phyloP scores from a whole-genome alignment of 2,113 vertebrate species.

The Ornithorhynchus anatinus region DNA sequence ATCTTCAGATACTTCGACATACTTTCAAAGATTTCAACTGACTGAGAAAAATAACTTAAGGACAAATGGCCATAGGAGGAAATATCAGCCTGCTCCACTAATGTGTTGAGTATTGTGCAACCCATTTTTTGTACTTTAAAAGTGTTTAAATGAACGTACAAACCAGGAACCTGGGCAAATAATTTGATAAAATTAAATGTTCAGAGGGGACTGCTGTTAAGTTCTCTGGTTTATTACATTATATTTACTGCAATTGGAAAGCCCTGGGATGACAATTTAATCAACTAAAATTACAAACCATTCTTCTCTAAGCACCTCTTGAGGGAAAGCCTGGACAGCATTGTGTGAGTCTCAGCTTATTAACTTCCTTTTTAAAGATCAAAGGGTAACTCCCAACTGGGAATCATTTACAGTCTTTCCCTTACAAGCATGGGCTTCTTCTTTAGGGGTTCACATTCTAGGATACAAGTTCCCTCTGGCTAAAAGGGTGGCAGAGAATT shows the following conservation, averaged over 20 bases:
- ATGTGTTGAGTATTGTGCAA: background rate
- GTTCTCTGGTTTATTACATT: slow-evolving; percentile 20
- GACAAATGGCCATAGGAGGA: no score
- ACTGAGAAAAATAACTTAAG: no score
- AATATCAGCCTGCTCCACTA: no score
- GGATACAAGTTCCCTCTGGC: background rate
- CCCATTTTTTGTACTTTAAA: slow-evolving; percentile 9
- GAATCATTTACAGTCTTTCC: slow-evolving; percentile 19
- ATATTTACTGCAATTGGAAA: slow-evolving; percentile 28
- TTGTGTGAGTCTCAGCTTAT: slow-evolving; percentile 3
- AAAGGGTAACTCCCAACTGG: slow-evolving; percentile 10
- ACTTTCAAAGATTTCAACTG: no score
- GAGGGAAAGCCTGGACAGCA: slow-evolving; percentile 4
- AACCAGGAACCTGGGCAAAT: background rate
- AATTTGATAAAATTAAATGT: slow-evolving; percentile 19
- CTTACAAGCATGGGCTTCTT: background rate
- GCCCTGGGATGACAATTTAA: slow-evolving; percentile 23
- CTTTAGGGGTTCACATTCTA: background rate
- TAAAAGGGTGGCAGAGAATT: slow-evolving; percentile 5
- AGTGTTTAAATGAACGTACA: slow-evolving; percentile 23
- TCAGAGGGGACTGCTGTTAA: slow-evolving; percentile 8
- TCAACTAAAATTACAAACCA: slow-evolving; percentile 13
- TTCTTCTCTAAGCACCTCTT: background rate
- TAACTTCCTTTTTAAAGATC: slow-evolving; percentile 13
- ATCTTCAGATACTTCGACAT: no score